phyloP scores from a whole-genome alignment of 2,113 vertebrate genomes.

The Megaleporinus macrocephalus region DNA sequence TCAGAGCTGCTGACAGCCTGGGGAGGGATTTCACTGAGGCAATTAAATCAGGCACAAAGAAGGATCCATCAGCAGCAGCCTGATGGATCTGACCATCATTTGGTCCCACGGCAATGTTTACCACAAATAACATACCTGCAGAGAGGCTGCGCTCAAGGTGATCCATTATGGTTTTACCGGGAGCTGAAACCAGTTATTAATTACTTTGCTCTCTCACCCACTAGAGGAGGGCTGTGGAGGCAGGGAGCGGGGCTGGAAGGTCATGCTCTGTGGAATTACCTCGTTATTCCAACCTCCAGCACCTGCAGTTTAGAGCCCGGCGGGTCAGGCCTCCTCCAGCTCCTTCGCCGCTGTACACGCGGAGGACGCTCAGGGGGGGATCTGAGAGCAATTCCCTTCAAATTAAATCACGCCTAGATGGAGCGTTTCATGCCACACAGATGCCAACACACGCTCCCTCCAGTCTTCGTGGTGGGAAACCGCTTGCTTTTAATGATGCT shows the following conservation, averaged over 20 bases:
- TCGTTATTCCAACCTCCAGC: constrained; percentile 63
- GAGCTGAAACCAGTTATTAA: constrained; percentile 9
- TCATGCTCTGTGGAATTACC: constrained; percentile 54
- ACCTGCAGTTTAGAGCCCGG: constrained; percentile 37
- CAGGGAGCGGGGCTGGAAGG: constrained; percentile 35
- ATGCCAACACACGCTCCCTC: constrained; percentile 44
- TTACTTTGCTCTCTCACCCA: constrained; percentile 14
- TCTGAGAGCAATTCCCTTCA: constrained; percentile 57
- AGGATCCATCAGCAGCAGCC: constrained; percentile 4
- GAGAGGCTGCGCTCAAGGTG: background rate
- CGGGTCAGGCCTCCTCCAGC: constrained; percentile 39
- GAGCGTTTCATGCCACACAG: constrained; percentile 31
- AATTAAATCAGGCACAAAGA: constrained; percentile 37
- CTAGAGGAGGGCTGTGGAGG: constrained; percentile 1
- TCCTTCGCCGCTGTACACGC: constrained; percentile 38
- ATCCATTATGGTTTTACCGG: background rate
- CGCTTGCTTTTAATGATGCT: constrained; percentile 12
- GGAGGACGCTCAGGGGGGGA: constrained; percentile 55
- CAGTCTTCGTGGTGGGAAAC: constrained; percentile 2
- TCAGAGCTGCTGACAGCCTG: constrained; percentile 40
- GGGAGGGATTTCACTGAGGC: constrained; percentile 24
- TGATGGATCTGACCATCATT: background rate
- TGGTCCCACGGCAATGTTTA: constrained; percentile 23
- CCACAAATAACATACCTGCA: constrained; percentile 6
- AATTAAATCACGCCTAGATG: constrained; percentile 56